Percentiles rank a stretch among this genome's conserved stretches.
phyloP scores from a whole-genome alignment of 2,113 vertebrate genomes.

The Protobothrops mucrosquamatus region DNA sequence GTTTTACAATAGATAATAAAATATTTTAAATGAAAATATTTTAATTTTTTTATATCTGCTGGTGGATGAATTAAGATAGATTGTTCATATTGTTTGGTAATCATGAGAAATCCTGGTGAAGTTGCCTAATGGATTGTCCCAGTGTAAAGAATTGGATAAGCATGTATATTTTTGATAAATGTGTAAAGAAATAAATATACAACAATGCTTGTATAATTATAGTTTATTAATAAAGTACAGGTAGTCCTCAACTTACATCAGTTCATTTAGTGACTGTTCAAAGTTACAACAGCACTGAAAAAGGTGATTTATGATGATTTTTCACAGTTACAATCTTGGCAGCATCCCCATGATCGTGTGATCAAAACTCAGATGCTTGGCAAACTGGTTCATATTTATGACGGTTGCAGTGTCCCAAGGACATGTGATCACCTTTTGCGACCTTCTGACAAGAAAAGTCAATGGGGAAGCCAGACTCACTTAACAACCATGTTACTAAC shows the following conservation, averaged over 20 bases:
- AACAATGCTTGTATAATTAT: not conserved
- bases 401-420: not conserved
- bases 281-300: not conserved
- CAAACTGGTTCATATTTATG: not conserved
- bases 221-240: not conserved
- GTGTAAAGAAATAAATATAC: not conserved
- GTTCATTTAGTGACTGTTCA: not conserved
- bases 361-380: not conserved
- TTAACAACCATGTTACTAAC: not conserved
- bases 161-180: not conserved
- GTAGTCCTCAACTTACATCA: not conserved
- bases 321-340: not conserved
- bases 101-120: not conserved
- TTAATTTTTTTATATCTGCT: not conserved
- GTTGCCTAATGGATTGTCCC: not conserved
- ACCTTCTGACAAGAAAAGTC: not conserved
- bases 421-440: not conserved
- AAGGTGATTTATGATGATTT: not conserved
- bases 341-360: not conserved
- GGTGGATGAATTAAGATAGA: not conserved
- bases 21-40: not conserved
- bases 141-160: not conserved
- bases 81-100: not conserved
- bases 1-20: not conserved
- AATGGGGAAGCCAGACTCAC: not conserved